Evolutionary conservation across 2,113 vertebrate species (phyloP).

Genomic region (Gambusia affinis): DNA sequence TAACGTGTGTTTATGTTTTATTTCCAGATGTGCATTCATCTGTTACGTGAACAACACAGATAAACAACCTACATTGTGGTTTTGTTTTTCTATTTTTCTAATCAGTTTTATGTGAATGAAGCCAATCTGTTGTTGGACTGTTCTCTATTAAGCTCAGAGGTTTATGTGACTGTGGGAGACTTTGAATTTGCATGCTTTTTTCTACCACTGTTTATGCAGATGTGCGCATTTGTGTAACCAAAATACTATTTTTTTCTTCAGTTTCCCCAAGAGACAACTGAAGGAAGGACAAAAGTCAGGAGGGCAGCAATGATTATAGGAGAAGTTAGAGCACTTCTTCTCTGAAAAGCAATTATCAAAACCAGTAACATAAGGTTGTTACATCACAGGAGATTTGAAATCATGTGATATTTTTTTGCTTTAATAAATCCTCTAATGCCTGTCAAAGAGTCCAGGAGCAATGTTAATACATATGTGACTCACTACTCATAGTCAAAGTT

Average conservation of each 20-base stretch:
- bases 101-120: slow-evolving; percentile 37
- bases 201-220: background rate
- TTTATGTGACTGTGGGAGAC: slow-evolving; percentile 20
- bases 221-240: slow-evolving; percentile 20
- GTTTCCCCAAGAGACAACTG: slow-evolving; percentile 49
- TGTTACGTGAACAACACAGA: background rate
- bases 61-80: background rate
- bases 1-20: background rate
- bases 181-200: background rate
- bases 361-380: background rate
- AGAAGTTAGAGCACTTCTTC: background rate
- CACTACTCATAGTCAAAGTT: background rate
- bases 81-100: background rate
- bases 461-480: background rate
- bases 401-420: background rate
- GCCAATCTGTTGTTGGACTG: background rate
- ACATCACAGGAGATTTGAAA: background rate
- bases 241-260: slow-evolving; percentile 12
- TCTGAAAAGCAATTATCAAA: slow-evolving; percentile 19
- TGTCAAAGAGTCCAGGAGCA: slow-evolving; percentile 1
- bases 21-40: background rate
- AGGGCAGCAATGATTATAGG: slow-evolving; percentile 49
- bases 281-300: slow-evolving; percentile 32
- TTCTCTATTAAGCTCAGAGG: slow-evolving; percentile 13
- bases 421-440: background rate